These are phyloP conservation scores for Lytechinus variegatus DNA, from an alignment of 35 echinoderm and acorn worm species.

Conservation along the genomic window DNA sequence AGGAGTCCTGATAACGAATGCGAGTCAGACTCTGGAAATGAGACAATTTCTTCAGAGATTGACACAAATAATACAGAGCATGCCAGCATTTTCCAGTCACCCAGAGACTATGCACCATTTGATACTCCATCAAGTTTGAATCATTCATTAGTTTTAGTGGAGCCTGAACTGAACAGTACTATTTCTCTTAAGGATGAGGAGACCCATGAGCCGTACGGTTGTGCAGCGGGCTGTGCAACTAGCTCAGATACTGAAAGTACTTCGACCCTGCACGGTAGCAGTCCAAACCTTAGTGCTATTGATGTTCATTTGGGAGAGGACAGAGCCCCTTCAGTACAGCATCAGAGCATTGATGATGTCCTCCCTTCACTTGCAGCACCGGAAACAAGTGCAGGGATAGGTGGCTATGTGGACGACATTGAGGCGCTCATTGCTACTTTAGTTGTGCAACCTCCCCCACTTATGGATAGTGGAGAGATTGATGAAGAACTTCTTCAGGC, in stretches of 20 bases:
- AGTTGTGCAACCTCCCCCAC: constrained; percentile 81
- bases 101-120: constrained; percentile 62
- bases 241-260: constrained; percentile 74
- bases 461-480: constrained; percentile 39
- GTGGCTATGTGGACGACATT: constrained; percentile 38
- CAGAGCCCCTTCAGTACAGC: background rate
- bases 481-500: constrained; percentile 70
- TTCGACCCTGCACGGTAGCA: constrained; percentile 68
- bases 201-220: background rate
- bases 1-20: constrained; percentile 64
- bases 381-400: background rate
- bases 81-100: constrained; percentile 56
- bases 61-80: constrained; percentile 68
- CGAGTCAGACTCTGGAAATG: constrained; percentile 97
- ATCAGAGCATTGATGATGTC: background rate
- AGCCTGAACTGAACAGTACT: background rate
- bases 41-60: constrained; percentile 97
- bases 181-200: constrained; percentile 12
- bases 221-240: constrained; percentile 9
- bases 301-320: constrained; percentile 51
- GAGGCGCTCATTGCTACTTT: constrained; percentile 82
- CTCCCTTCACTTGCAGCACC: background rate
- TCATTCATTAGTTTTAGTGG: background rate
- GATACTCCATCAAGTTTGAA: background rate
- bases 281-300: constrained; percentile 54